Base-by-base conservation (phyloP, 2,797 vertebrate genomes). In the Scolopax rusticola region DNA sequence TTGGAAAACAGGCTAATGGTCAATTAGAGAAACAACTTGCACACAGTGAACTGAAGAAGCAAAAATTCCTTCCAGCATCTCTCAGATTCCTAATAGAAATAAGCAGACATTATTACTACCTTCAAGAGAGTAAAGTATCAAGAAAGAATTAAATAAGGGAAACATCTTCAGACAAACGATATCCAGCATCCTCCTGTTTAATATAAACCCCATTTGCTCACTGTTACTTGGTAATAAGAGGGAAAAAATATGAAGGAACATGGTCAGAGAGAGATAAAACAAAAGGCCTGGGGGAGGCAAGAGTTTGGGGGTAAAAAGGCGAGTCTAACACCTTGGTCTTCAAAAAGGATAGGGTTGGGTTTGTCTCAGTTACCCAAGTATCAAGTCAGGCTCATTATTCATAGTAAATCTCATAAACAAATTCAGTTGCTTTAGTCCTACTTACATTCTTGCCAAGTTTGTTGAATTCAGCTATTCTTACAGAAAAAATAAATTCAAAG, bases 271-370 rank as follows among this genome's bases (percentile, higher is more conserved):
- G 2, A 36, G 10, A 4, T 15, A 68, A 84, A 84, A 68, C 7
- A 73, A 74, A 38, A 21, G 15, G 1, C 6, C 5, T 3, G 11
- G 6, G 8, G 15, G 8, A 16, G 50, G 27, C 27, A 53, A 28
- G 27, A 27, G 14, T 9, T 8, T 15, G 8, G 5, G 4, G 18
- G 5, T 4, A 13, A 3, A 5, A 41, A 24, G 30, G 16, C 13
- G 4, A 85, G 16, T 9, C 57, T 67, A 67, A 75, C 38, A 33
- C 6, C 5, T 24, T 45, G 13, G 10, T 59, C 47, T 36, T 67
- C 32, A 56, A 36, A 78, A 82, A 8, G 6, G 1, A 15, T 33
- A 61, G 5, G 5, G 2, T 17, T 57, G 8, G 4, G 5, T 33
- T 59, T 84, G 23, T 69, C 51, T 74, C 20, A 57, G 27, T 69